Evolutionary conservation across 2,113 vertebrate species (phyloP).

Genomic region (Oceanites oceanicus): DNA sequence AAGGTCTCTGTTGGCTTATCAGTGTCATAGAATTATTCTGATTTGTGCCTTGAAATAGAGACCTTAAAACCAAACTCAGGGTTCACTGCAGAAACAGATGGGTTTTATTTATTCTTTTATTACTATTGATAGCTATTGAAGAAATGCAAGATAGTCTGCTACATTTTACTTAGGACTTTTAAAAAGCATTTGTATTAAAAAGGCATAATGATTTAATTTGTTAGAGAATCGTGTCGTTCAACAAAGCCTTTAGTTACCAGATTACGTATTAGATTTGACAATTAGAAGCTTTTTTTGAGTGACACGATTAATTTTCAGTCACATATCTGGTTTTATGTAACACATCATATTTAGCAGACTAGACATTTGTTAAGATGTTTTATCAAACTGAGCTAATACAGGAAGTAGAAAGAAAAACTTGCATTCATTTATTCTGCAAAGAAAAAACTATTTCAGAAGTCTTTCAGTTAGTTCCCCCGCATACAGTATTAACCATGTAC

Average conservation of each 20-base stretch:
- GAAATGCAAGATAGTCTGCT: background rate
- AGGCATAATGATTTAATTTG: slow-evolving; percentile 19
- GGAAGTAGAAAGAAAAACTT: background rate
- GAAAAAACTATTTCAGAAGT: background rate
- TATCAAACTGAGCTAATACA: slow-evolving; percentile 18
- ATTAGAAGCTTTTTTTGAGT: slow-evolving; percentile 14
- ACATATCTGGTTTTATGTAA: background rate
- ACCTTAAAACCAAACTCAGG: background rate
- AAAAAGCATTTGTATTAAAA: background rate
- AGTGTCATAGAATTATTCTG: background rate
- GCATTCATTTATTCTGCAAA: background rate
- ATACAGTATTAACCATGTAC: background rate
- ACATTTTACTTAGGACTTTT: slow-evolving; percentile 10
- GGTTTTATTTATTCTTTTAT: slow-evolving; percentile 15
- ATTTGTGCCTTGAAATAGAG: background rate
- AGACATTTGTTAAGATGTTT: slow-evolving; percentile 21
- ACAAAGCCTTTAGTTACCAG: background rate
- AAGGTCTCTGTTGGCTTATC: background rate
- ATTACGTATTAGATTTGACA: slow-evolving; percentile 29
- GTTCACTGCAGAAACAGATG: background rate
- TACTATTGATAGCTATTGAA: slow-evolving; percentile 8
- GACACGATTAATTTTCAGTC: background rate
- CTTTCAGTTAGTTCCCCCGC: background rate
- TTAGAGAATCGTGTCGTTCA: background rate
- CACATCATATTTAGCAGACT: background rate